Evolutionary conservation across 2,888 invertebrate genomes (phyloP).

Genomic region (Cheilosia pagana): DNA sequence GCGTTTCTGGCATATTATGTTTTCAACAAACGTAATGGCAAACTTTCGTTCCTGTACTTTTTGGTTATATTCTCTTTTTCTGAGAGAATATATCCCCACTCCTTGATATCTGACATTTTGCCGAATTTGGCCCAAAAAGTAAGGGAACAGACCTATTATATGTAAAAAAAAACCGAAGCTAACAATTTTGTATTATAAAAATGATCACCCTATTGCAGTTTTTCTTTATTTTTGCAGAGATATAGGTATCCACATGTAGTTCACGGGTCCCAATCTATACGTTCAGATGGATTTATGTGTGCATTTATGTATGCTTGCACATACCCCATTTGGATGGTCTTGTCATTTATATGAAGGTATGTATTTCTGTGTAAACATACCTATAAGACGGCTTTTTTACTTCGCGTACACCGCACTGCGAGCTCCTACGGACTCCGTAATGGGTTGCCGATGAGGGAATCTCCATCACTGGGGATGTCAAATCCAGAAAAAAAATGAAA

Average conservation of each 20-base stretch:
- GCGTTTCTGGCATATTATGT: too few species aligned
- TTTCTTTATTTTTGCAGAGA: not conserved
- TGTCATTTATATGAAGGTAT: conserved; percentile 8
- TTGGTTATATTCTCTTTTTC: too few species aligned
- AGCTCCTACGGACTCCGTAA: too few species aligned
- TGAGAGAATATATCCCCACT: too few species aligned
- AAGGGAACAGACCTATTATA: too few species aligned
- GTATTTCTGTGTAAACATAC: not conserved
- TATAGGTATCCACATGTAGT: not conserved
- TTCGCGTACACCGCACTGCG: too few species aligned
- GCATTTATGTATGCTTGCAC: conserved; percentile 1
- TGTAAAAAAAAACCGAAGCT: too few species aligned
- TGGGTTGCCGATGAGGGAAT: not conserved
- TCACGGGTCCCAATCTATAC: not conserved
- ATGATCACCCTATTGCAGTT: conserved; percentile 40
- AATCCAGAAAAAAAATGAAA: conserved; percentile 13
- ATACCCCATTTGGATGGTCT: conserved; percentile 21
- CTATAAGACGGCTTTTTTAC: not conserved
- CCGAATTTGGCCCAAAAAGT: too few species aligned
- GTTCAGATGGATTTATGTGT: not conserved
- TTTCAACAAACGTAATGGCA: too few species aligned
- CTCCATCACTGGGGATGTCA: not conserved
- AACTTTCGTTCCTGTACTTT: too few species aligned
- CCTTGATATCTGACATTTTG: too few species aligned
- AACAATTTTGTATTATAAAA: not conserved